Base-by-base conservation (phyloP, 1,140 invertebrate species). In the Calephelis virginiensis region DNA sequence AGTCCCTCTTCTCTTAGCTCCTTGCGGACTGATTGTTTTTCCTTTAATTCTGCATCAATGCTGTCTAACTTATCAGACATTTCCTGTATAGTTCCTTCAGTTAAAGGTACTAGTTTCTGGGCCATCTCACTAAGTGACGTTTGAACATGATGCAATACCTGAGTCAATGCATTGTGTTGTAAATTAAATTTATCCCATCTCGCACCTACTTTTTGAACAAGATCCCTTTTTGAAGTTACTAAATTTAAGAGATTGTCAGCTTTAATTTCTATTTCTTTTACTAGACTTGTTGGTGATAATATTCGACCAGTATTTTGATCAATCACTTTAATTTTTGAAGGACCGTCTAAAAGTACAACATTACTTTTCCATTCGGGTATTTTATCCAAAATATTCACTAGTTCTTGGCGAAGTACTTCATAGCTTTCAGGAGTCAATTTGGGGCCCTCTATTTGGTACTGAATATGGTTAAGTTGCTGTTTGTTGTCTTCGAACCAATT, bases 401-500 rank as follows among this genome's bases (percentile, higher is more conserved):
- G 88, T 81, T 97, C 96, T 67, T 92, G 90, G 13, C 94, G 93
- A 13, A 95, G 90, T 71, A 93, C 88, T 67, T 94, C 92, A 13
- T 96, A 92, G 73, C 94, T 94, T 66, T 93, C 92, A 3, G 94
- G 91, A 5, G 92, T 92, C 56, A 93, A 93, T 89, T 95, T 96
- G 70, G 92, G 93, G 10, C 95, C 94, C 61, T 96, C 95, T 10
- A 96, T 86, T 85, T 97, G 95, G 75, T 96, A 96, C 76, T 96
- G 95, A 48, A 96, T 93, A 73, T 97, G 95, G 66, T 94, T 94
- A 61, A 98, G 80, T 76, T 97, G 96, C 73, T 96, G 95, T 67
- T 93, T 94, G n/a, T 95, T 94, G 69, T 97, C 96, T 70, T 95
- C 93, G 71, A 96, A 94, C 95, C 96, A 97, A 67, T 94, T 95